These are phyloP conservation scores for Emys orbicularis DNA, from an alignment of 2,797 vertebrate species.

Conservation along the genomic window DNA sequence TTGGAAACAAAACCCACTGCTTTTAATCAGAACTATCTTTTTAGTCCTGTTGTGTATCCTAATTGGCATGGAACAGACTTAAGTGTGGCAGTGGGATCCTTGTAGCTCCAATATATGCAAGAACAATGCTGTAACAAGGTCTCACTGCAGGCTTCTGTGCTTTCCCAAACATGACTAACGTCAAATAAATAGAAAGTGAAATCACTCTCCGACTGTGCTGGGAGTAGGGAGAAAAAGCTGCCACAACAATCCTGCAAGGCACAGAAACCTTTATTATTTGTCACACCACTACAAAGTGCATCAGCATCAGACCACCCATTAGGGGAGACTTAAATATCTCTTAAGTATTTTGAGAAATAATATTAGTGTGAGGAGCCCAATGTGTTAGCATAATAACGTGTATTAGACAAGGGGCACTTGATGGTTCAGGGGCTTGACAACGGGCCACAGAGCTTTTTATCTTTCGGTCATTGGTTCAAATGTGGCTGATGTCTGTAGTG, in stretches of 20 bases:
- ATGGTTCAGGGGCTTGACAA: background rate
- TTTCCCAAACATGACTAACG: background rate
- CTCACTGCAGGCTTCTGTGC: background rate
- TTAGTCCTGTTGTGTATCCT: background rate
- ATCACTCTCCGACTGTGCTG: background rate
- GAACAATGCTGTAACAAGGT: background rate
- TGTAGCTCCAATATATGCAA: background rate
- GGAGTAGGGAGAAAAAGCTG: background rate
- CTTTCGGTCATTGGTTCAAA: background rate
- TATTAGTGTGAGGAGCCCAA: background rate
- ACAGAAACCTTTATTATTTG: background rate
- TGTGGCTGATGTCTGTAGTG: background rate
- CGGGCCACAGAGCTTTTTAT: background rate
- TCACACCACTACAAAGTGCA: background rate
- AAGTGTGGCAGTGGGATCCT: background rate
- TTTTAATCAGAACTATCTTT: background rate
- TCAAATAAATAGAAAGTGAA: background rate
- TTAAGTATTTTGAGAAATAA: rapidly evolving
- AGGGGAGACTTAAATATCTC: background rate
- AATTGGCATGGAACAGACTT: background rate
- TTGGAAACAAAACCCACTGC: background rate
- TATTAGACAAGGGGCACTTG: rapidly evolving
- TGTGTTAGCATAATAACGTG: background rate
- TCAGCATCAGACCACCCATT: rapidly evolving
- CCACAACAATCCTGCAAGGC: background rate